Conservation (phyloP, 2,113 vertebrate genomes). For the Mohoua ochrocephala region DNA sequence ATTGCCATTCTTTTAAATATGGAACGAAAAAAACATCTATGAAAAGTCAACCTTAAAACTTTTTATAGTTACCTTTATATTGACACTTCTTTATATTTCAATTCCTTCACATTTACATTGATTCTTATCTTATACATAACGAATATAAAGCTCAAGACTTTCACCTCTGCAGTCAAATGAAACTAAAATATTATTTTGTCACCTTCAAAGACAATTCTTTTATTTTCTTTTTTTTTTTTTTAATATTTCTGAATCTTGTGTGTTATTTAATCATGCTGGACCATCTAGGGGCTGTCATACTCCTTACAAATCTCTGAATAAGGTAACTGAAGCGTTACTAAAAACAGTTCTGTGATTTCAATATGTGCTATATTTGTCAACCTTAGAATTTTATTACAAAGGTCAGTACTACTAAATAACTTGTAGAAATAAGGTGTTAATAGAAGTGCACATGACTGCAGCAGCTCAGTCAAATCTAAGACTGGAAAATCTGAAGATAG, state of each 20-base stretch:
- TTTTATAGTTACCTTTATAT: not conserved
- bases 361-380: constrained; percentile 37
- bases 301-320: constrained; percentile 37
- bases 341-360: constrained; percentile 46
- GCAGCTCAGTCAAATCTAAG: constrained; percentile 10
- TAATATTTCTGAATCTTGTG: not conserved
- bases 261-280: not conserved
- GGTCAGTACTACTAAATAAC: constrained; percentile 61
- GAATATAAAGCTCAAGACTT: not conserved
- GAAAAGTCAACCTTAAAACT: not conserved
- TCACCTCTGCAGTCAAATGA: not conserved
- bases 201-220: not conserved
- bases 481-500: constrained; percentile 12
- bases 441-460: not conserved
- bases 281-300: not conserved
- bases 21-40: not conserved
- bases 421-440: constrained; percentile 49
- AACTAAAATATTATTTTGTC: not conserved
- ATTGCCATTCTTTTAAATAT: not conserved
- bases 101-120: not conserved
- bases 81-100: not conserved
- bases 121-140: not conserved
- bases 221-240: not conserved
- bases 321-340: constrained; percentile 38
- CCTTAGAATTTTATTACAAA: constrained; percentile 60